phyloP scores from a whole-genome alignment of 1,140 invertebrate genomes.

The Leptinotarsa texana region DNA sequence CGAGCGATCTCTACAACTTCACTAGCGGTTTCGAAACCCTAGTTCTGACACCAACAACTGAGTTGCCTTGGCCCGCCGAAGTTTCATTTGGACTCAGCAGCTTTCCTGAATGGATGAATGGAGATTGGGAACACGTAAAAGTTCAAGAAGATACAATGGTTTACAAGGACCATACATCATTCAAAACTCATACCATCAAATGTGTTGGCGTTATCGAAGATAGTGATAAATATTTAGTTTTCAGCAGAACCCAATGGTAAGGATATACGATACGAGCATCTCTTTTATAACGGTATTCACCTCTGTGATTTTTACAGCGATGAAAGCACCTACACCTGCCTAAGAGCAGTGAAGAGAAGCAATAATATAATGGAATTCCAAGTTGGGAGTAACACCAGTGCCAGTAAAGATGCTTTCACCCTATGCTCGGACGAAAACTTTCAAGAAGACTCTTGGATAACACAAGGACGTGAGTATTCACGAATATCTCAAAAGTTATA shows the following conservation, averaged over 20 bases:
- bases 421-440: conserved; percentile 60
- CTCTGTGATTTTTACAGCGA: conserved; percentile 59
- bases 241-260: conserved; percentile 62
- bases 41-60: conserved; percentile 55
- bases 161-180: conserved; percentile 67
- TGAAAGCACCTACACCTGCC: conserved; percentile 67
- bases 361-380: conserved; percentile 71
- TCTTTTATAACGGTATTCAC: background rate
- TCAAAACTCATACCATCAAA: conserved; percentile 67
- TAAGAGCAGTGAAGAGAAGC: conserved; percentile 67
- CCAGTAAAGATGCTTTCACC: conserved; percentile 44
- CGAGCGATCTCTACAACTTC: conserved; percentile 62
- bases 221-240: conserved; percentile 59
- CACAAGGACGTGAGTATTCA: conserved; percentile 63
- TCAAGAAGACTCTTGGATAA: conserved; percentile 64
- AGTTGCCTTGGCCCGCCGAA: conserved; percentile 54
- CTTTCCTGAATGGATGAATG: conserved; percentile 70
- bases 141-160: conserved; percentile 66
- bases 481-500: background rate
- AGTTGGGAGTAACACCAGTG: conserved; percentile 56
- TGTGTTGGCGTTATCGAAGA: conserved; percentile 57
- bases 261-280: background rate
- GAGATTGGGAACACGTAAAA: conserved; percentile 67
- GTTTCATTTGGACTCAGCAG: conserved; percentile 52
- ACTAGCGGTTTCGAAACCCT: conserved; percentile 66